These are phyloP conservation scores for Oplegnathus fasciatus DNA, from an alignment of 2,113 vertebrate species.

Conservation along the genomic window DNA sequence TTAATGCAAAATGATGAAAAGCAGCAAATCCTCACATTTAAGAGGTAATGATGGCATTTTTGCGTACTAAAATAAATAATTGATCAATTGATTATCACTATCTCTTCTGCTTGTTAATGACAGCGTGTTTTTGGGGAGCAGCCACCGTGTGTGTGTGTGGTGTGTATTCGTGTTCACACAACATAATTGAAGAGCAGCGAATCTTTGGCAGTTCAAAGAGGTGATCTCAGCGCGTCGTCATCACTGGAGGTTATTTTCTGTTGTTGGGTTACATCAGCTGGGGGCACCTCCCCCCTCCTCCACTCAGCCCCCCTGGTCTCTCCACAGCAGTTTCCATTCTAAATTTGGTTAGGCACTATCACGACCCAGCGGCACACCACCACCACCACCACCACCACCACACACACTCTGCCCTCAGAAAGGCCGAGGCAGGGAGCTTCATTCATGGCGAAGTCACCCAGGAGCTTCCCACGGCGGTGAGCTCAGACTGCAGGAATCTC, in stretches of 20 bases:
- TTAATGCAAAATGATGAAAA: neutral
- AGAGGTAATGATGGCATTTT: neutral
- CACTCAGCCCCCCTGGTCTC: neutral
- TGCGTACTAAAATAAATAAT: neutral
- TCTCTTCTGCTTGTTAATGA: neutral
- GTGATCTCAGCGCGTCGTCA: conserved; percentile 55
- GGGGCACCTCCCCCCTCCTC: neutral
- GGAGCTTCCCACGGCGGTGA: conserved; percentile 69
- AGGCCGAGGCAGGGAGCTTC: conserved; percentile 13
- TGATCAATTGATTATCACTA: neutral
- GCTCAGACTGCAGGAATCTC: conserved; percentile 74
- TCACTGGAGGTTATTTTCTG: conserved; percentile 58
- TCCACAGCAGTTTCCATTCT: conserved; percentile 74
- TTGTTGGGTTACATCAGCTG: conserved; percentile 31
- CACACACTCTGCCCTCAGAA: neutral
- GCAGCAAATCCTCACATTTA: neutral
- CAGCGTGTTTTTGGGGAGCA: neutral
- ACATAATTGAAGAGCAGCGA: neutral
- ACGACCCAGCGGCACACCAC: neutral
- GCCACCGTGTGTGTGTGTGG: neutral
- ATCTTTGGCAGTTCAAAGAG: neutral
- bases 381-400: neutral
- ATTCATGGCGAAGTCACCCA: conserved; percentile 28
- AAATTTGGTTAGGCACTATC: conserved; percentile 73
- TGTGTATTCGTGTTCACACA: neutral